These are phyloP conservation scores for Smutsia gigantea DNA, from an alignment of 2,797 vertebrate species.

Conservation along the genomic window DNA sequence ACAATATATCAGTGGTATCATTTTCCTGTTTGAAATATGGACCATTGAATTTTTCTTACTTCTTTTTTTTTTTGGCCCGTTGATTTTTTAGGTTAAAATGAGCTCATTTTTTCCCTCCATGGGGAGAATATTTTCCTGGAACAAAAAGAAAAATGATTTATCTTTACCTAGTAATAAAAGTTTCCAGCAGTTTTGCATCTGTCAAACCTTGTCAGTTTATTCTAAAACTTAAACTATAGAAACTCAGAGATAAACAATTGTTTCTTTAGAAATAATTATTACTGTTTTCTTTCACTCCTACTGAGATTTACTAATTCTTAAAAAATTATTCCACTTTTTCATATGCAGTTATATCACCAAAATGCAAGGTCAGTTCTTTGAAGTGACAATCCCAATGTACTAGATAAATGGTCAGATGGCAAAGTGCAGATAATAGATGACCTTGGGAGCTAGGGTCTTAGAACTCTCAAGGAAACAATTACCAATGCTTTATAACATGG, in stretches of 20 bases:
- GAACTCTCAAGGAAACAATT: constrained; percentile 74
- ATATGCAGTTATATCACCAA: constrained; percentile 57
- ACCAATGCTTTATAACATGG: constrained; percentile 55
- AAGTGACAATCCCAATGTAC: constrained; percentile 62
- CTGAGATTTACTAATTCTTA: neutral
- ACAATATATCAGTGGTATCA: constrained; percentile 48
- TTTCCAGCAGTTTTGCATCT: constrained; percentile 63
- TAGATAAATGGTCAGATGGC: constrained; percentile 66
- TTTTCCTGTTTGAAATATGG: constrained; percentile 58
- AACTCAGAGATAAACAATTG: constrained; percentile 13
- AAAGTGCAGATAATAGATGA: constrained; percentile 68
- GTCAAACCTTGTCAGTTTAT: constrained; percentile 40
- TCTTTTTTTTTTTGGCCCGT: neutral
- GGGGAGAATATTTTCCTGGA: constrained; percentile 37
- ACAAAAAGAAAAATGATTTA: constrained; percentile 68
- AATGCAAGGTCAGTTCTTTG: constrained; percentile 62
- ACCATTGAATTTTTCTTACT: constrained; percentile 53
- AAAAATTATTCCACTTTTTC: neutral
- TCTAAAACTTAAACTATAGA: constrained; percentile 28
- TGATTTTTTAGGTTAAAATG: constrained; percentile 60
- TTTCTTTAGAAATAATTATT: constrained; percentile 25
- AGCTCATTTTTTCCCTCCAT: constrained; percentile 32
- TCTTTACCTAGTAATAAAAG: constrained; percentile 58
- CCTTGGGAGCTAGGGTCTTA: constrained; percentile 63
- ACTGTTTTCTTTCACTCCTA: neutral